Evolutionary conservation across 2,888 invertebrate species (phyloP).

Genomic region (Ceramica pisi): DNA sequence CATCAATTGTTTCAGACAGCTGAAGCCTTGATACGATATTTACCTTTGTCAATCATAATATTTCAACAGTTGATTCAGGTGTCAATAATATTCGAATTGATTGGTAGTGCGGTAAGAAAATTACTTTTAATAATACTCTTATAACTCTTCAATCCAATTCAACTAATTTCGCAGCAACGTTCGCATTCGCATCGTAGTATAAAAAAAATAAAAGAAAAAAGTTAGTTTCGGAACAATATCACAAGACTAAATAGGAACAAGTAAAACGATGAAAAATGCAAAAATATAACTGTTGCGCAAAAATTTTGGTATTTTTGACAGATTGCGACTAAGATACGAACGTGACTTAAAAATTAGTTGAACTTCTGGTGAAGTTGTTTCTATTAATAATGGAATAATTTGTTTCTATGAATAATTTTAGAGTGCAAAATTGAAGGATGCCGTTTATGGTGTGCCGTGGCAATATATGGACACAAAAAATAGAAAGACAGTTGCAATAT

Average conservation of each 20-base stretch:
- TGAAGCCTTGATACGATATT: conserved; percentile 44
- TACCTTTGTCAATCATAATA: conserved; percentile 56
- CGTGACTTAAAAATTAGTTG: background rate
- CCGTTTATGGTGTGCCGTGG: conserved; percentile 74
- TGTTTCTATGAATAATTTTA: conserved; percentile 32
- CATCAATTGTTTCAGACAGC: conserved; percentile 38
- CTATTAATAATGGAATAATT: background rate
- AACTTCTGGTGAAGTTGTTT: background rate
- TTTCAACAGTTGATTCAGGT: conserved; percentile 70
- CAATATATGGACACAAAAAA: conserved; percentile 70
- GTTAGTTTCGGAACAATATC: too few species aligned
- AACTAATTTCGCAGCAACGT: too few species aligned
- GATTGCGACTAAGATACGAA: too few species aligned
- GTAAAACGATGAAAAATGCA: too few species aligned
- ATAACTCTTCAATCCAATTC: too few species aligned
- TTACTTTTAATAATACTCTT: too few species aligned
- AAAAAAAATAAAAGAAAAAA: too few species aligned
- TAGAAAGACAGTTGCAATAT: conserved; percentile 61
- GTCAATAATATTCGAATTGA: conserved; percentile 69
- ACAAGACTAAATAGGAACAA: too few species aligned
- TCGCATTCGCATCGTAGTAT: too few species aligned
- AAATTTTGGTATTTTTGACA: too few species aligned
- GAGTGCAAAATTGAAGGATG: conserved; percentile 68
- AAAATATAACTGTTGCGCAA: too few species aligned
- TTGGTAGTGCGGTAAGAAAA: conserved; percentile 64